phyloP scores from a whole-genome alignment of 2,113 vertebrate species.

The Gracilinanus agilis region DNA sequence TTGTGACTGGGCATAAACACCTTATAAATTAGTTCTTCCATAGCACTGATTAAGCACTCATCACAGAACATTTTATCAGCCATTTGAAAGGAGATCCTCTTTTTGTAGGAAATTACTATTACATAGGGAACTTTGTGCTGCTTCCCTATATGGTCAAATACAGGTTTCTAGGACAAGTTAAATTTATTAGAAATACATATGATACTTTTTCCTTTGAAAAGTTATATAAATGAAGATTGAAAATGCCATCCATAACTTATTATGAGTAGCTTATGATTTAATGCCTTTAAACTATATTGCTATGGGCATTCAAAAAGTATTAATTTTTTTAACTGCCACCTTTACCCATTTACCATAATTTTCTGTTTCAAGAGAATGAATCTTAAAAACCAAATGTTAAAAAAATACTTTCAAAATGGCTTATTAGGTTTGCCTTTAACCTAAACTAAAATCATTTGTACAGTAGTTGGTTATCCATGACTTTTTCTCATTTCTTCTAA shows the following conservation, averaged over 20 bases:
- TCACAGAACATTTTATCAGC: background rate
- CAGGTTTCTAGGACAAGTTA: background rate
- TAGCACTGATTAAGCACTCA: background rate
- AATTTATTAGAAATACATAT: constrained; percentile 38
- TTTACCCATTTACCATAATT: constrained; percentile 53
- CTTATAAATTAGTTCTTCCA: background rate
- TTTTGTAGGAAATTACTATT: background rate
- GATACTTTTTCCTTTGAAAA: constrained; percentile 24
- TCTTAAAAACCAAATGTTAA: constrained; percentile 64
- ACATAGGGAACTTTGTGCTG: constrained; percentile 33
- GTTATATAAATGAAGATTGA: constrained; percentile 45
- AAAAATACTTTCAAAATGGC: constrained; percentile 54
- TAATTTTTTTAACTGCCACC: constrained; percentile 55
- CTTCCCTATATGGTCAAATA: background rate
- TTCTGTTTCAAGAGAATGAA: constrained; percentile 61
- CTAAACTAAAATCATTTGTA: constrained; percentile 73
- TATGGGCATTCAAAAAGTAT: constrained; percentile 61
- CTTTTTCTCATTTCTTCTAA: constrained; percentile 82
- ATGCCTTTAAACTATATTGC: constrained; percentile 67
- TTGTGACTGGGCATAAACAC: background rate
- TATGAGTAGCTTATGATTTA: constrained; percentile 64
- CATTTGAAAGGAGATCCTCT: background rate
- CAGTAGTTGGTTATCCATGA: constrained; percentile 73
- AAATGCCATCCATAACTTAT: constrained; percentile 41
- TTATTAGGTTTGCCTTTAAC: constrained; percentile 74